Percentiles rank a stretch among this genome's conserved stretches.
Conservation (phyloP, 2,113 vertebrate genomes). For the Rostratula benghalensis region DNA sequence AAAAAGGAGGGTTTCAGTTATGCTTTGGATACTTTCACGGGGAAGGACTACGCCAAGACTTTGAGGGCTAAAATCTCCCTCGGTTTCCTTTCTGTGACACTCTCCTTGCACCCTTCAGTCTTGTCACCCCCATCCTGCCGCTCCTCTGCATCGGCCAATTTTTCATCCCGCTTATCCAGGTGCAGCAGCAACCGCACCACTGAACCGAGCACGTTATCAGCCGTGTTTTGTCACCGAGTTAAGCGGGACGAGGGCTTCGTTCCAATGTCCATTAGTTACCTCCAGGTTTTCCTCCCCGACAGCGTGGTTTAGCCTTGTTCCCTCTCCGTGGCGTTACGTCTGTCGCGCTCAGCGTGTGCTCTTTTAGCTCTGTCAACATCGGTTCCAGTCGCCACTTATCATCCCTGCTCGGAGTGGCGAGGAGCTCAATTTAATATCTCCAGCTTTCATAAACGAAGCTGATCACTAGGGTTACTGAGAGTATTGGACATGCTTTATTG, state of each 20-base stretch:
- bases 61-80: not conserved
- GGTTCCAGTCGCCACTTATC: conserved; percentile 18
- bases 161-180: not conserved
- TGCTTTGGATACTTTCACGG: not conserved
- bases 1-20: not conserved
- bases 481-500: not conserved
- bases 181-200: not conserved
- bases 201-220: not conserved
- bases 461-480: conserved; percentile 6
- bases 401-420: not conserved
- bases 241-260: not conserved
- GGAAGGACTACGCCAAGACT: not conserved
- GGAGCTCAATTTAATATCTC: not conserved
- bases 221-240: not conserved
- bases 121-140: fast-evolving
- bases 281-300: not conserved
- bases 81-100: fast-evolving
- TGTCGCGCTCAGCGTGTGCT: not conserved
- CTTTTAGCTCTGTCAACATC: conserved; percentile 21
- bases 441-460: conserved; percentile 26
- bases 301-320: not conserved
- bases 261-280: not conserved
- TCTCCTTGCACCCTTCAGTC: not conserved
- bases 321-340: not conserved
- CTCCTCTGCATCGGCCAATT: not conserved